Percentiles rank a stretch among this genome's conserved stretches.
These are phyloP conservation scores for Tipula confusa DNA, from an alignment of 2,888 invertebrate genomes.

Conservation along the genomic window DNA sequence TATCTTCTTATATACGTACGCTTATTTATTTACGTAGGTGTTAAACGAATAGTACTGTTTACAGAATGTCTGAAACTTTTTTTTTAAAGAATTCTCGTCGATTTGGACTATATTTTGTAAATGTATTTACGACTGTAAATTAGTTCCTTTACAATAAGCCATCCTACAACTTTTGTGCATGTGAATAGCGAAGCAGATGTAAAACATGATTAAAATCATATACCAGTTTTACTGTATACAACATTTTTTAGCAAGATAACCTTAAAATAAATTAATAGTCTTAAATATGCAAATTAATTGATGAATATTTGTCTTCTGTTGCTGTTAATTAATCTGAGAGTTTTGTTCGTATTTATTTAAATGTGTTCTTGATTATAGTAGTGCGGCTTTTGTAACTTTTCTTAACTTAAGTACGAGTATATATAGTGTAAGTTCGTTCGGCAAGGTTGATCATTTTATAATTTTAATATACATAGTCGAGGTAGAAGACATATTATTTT, in stretches of 20 bases:
- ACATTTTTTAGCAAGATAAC: not conserved
- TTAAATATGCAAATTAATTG: not conserved
- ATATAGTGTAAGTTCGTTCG: not conserved
- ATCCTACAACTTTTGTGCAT: not conserved
- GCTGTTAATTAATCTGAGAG: not conserved
- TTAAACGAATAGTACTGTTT: not conserved
- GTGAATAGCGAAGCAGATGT: not conserved
- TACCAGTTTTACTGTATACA: not conserved
- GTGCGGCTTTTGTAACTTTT: not conserved
- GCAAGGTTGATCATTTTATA: not conserved
- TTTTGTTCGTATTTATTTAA: not conserved
- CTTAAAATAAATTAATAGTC: not conserved
- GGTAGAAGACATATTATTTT: not conserved
- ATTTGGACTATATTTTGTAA: not conserved
- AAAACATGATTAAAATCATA: not conserved
- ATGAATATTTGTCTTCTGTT: not conserved
- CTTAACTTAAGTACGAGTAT: too few relatives aligned
- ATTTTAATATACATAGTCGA: not conserved
- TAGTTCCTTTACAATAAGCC: not conserved
- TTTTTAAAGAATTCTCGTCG: not conserved
- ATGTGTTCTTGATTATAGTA: not conserved
- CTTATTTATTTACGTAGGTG: conserved; percentile 7
- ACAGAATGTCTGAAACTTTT: not conserved
- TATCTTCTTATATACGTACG: not conserved
- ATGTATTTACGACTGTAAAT: not conserved